phyloP scores from a whole-genome alignment of 2,888 invertebrate species.

The Cloeon dipterum region DNA sequence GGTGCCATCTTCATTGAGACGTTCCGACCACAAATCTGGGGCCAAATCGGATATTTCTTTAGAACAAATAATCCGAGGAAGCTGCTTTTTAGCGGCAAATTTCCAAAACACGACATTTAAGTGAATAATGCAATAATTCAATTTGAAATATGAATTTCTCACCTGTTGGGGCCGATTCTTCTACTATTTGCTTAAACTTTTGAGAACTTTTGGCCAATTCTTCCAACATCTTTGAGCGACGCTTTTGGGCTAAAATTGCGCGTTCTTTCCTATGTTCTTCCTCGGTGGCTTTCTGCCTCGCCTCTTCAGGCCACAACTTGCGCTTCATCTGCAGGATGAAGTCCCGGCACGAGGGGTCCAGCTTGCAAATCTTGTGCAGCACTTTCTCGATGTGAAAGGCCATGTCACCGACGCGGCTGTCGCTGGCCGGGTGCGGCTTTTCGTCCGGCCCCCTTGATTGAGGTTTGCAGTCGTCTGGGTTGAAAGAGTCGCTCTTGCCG shows the following conservation, averaged over 20 bases:
- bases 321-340: constrained; percentile 45
- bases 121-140: too few relatives aligned
- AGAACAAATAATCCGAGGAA: too few relatives aligned
- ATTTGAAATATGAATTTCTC: too few relatives aligned
- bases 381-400: constrained; percentile 65
- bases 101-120: too few relatives aligned
- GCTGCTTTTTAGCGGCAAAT: too few relatives aligned
- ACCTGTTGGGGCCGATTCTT: too few relatives aligned
- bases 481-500: constrained; percentile 59
- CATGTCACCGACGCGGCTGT: constrained; percentile 53
- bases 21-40: too few relatives aligned
- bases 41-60: too few relatives aligned
- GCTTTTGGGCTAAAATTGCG: constrained; percentile 61
- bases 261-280: constrained; percentile 63
- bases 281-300: constrained; percentile 47
- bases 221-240: constrained; percentile 79
- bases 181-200: too few relatives aligned
- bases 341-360: constrained; percentile 42
- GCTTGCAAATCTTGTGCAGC: constrained; percentile 45
- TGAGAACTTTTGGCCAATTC: constrained; percentile 87
- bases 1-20: too few relatives aligned
- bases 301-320: constrained; percentile 51
- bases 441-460: constrained; percentile 18
- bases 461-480: constrained; percentile 18
- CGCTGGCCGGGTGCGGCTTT: constrained; percentile 12